Evolutionary conservation across 2,113 vertebrate genomes (phyloP).

Genomic region (Brachypodius melanocephalos): DNA sequence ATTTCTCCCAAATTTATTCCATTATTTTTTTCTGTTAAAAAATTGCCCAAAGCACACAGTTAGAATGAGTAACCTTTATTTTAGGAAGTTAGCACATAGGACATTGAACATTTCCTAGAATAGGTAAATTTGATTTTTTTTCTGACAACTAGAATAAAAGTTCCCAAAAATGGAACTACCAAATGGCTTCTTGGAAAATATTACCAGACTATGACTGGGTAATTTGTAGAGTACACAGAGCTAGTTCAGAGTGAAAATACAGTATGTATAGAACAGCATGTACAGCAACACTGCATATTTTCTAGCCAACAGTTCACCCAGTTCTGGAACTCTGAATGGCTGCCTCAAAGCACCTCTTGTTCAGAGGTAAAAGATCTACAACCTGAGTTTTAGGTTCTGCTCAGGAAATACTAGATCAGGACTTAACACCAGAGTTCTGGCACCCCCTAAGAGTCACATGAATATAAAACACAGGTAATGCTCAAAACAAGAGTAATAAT

Average conservation of each 20-base stretch:
- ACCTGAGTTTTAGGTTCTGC: background rate
- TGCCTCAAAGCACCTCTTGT: background rate
- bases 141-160: background rate
- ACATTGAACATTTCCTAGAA: background rate
- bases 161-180: background rate
- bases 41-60: background rate
- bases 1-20: background rate
- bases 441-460: background rate
- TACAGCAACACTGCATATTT: no score
- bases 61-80: background rate
- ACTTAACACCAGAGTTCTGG: background rate
- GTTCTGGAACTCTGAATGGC: background rate
- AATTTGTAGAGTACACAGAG: background rate
- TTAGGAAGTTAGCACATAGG: background rate
- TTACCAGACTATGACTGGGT: background rate
- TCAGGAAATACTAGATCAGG: background rate
- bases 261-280: no score
- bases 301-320: background rate
- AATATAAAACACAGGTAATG: background rate
- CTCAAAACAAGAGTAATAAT: background rate
- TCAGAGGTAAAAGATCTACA: background rate
- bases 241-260: background rate
- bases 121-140: background rate
- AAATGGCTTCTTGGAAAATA: background rate
- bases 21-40: background rate